Conservation (phyloP, 2,113 vertebrate species). For the Pandion haliaetus region DNA sequence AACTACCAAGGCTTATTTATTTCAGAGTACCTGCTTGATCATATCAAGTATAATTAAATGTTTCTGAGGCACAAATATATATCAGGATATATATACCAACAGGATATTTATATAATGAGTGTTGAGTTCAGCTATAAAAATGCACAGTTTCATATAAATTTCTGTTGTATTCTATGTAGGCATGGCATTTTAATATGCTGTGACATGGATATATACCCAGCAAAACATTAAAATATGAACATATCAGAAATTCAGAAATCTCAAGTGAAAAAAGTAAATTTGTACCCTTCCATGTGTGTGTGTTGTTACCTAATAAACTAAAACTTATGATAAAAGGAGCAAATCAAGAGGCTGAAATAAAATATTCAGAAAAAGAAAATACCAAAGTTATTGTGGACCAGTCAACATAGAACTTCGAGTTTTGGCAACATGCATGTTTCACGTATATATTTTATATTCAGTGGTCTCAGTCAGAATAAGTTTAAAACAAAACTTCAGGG, state of each 20-base stretch:
- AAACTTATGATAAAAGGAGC: neutral
- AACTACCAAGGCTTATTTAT: neutral
- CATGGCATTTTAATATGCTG: neutral
- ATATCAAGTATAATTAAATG: neutral
- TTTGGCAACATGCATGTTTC: neutral
- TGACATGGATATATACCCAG: neutral
- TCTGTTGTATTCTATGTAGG: constrained; percentile 21
- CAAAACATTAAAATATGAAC: neutral
- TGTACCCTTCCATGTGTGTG: neutral
- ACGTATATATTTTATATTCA: neutral
- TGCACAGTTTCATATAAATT: neutral
- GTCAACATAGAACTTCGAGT: neutral
- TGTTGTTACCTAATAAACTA: neutral
- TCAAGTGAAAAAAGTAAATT: neutral
- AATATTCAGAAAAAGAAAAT: neutral
- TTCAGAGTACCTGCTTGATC: neutral
- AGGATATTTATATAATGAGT: constrained; percentile 23
- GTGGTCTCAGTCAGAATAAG: neutral
- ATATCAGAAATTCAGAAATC: neutral
- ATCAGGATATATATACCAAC: too few species aligned
- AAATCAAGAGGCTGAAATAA: neutral
- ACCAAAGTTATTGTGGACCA: neutral
- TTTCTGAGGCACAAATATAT: neutral
- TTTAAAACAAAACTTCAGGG: neutral
- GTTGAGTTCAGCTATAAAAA: neutral